Percentiles rank a stretch among this genome's conserved stretches.
Evolutionary conservation across 1,140 invertebrate genomes (phyloP).

Genomic region (Zophobas morio): DNA sequence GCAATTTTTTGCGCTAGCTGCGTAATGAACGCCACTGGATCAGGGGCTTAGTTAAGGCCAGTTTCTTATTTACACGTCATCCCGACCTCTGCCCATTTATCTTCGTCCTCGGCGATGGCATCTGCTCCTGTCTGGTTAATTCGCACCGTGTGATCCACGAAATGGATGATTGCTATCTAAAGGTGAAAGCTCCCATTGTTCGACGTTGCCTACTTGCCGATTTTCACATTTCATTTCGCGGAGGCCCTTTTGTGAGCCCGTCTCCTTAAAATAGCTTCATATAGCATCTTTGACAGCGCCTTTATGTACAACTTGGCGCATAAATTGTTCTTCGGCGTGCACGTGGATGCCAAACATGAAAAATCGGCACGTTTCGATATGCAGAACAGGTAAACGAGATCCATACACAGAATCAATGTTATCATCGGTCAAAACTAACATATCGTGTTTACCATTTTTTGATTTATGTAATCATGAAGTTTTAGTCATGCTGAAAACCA

Average conservation of each 20-base stretch:
- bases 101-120: conserved; percentile 46
- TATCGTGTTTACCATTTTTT: too few species aligned
- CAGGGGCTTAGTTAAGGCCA: conserved; percentile 42
- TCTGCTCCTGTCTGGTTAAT: conserved; percentile 50
- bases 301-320: conserved; percentile 41
- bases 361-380: conserved; percentile 2
- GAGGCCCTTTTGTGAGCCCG: conserved; percentile 34
- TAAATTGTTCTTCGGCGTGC: conserved; percentile 29
- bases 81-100: conserved; percentile 34
- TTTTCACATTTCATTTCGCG: conserved; percentile 47
- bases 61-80: conserved; percentile 49
- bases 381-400: too few species aligned
- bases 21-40: conserved; percentile 44
- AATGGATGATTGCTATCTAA: conserved; percentile 51
- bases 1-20: conserved; percentile 15
- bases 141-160: conserved; percentile 48
- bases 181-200: conserved; percentile 48
- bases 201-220: conserved; percentile 49
- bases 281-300: conserved; percentile 47
- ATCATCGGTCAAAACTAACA: too few species aligned
- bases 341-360: conserved; percentile 5
- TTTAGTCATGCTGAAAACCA: too few species aligned
- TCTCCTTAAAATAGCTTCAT: conserved; percentile 48
- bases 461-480: too few species aligned
- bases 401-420: too few species aligned